Evolutionary conservation across 2,888 invertebrate species (phyloP).

Genomic region (Pristionchus mayeri): DNA sequence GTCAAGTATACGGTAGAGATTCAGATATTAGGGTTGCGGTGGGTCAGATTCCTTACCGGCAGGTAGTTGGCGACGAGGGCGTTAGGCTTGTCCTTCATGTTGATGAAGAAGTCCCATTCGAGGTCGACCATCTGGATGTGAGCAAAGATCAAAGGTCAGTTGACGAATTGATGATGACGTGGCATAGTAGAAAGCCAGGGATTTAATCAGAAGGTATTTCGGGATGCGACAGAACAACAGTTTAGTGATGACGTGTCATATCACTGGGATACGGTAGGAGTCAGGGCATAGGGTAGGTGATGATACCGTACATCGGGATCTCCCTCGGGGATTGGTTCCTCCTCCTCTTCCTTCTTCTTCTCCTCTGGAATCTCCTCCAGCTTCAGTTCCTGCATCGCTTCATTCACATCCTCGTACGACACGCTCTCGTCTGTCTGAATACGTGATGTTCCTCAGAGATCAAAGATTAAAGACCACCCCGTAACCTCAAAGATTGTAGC

Average conservation of each 20-base stretch:
- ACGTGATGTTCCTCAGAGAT: not conserved
- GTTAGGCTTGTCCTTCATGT: conserved; percentile 64
- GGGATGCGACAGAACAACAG: not conserved
- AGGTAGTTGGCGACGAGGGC: conserved; percentile 58
- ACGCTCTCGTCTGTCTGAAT: conserved; percentile 5
- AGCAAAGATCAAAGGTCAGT: not conserved
- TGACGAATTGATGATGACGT: not conserved
- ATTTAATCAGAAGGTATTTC: not conserved
- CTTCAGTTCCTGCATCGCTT: conserved; percentile 5
- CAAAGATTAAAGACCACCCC: no score
- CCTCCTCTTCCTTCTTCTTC: conserved; percentile 14
- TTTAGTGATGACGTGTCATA: no score
- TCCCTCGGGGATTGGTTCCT: conserved; percentile 7
- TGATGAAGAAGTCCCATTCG: conserved; percentile 54
- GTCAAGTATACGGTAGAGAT: not conserved
- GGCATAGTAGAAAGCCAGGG: not conserved
- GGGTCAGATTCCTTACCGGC: conserved; percentile 49
- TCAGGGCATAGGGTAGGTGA: no score
- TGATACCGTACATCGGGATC: conserved; percentile 15
- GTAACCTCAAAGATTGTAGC: no score
- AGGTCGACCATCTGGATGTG: conserved; percentile 39
- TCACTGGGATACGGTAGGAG: no score
- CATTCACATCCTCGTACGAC: not conserved
- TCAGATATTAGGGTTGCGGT: not conserved
- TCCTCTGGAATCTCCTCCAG: not conserved